A percentile compares a stretch with the other conserved stretches of the same genome.
These are phyloP conservation scores for Acanthosepion pharaonis DNA, from an alignment of 2,888 invertebrate species.

Conservation along the genomic window DNA sequence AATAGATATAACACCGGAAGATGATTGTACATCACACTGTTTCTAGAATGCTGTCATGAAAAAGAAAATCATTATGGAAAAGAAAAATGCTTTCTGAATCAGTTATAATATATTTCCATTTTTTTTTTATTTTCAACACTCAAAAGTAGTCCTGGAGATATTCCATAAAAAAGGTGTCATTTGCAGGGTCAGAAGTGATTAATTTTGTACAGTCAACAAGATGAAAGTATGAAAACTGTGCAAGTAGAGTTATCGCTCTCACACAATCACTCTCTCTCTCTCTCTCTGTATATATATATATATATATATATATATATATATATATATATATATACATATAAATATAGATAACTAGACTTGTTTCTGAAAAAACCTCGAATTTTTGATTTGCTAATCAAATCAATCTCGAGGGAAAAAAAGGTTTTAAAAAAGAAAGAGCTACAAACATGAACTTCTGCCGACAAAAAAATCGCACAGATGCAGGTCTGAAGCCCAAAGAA, in stretches of 20 bases:
- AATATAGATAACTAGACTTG: no score
- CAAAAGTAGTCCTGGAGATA: not conserved
- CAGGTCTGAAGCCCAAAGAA: no score
- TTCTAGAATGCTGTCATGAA: not conserved
- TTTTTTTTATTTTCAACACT: not conserved
- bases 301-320: no score
- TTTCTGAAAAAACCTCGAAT: no score
- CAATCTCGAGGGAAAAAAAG: no score
- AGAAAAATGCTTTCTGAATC: not conserved
- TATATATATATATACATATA: no score
- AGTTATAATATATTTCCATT: not conserved
- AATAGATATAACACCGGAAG: not conserved
- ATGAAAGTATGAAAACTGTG: not conserved
- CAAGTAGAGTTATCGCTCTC: no score
- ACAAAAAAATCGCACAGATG: no score
- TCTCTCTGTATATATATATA: not conserved
- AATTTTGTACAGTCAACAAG: not conserved
- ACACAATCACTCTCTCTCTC: no score
- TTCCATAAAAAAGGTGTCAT: not conserved
- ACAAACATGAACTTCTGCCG: no score
- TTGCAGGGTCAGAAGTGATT: not conserved
- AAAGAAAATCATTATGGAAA: not conserved
- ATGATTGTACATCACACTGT: not conserved
- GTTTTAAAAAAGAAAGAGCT: no score
- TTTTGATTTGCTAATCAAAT: no score